phyloP scores from a whole-genome alignment of 2,113 vertebrate species.

The Taurulus bubalis region DNA sequence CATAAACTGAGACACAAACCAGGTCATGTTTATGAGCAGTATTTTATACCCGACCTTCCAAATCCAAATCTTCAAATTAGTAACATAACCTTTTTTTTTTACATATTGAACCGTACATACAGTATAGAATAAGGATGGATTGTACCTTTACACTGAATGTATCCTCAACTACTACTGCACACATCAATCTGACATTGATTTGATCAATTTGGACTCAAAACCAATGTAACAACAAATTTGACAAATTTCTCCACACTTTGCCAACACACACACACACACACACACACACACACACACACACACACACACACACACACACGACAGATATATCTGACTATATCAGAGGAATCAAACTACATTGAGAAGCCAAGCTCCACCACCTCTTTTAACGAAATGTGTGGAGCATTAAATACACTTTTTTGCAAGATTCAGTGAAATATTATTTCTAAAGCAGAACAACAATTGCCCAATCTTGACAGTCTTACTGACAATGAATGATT shows the following conservation, averaged over 20 bases:
- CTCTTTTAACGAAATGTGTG: background rate
- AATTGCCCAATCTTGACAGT: background rate
- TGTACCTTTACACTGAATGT: background rate
- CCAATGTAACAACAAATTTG: too few species aligned
- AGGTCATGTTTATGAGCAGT: background rate
- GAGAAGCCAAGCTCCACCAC: background rate
- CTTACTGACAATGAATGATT: background rate
- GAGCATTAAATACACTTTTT: background rate
- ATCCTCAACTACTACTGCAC: background rate
- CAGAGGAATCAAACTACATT: slow-evolving; percentile 2
- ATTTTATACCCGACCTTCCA: background rate
- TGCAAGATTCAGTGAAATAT: background rate
- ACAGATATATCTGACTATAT: background rate
- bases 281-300: background rate
- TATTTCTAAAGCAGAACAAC: background rate
- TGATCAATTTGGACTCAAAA: background rate
- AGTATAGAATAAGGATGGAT: background rate
- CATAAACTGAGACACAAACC: too few species aligned
- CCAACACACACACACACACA: background rate
- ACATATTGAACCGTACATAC: background rate
- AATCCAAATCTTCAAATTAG: too few species aligned
- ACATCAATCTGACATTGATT: background rate
- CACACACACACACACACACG: background rate
- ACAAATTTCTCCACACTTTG: background rate
- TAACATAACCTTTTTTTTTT: background rate